Conservation (phyloP, 2,113 vertebrate genomes). For the Solenodon paradoxus region DNA sequence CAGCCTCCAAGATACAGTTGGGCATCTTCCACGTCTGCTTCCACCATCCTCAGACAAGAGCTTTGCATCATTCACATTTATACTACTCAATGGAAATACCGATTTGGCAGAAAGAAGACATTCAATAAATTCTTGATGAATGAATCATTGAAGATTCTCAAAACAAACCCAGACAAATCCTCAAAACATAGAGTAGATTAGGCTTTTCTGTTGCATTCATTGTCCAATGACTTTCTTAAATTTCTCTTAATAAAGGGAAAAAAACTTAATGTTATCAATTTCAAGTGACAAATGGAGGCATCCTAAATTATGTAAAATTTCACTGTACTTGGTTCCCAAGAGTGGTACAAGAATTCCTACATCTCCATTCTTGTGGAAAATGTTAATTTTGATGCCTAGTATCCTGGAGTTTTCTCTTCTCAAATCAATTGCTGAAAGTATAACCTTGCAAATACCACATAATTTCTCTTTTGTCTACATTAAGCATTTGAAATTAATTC, state of each 20-base stretch:
- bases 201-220: neutral
- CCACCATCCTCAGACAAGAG: accelerated
- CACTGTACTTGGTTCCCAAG: neutral
- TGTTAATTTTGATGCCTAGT: neutral
- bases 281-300: neutral
- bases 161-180: neutral
- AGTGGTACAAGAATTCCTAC: neutral
- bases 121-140: neutral
- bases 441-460: neutral
- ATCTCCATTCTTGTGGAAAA: neutral
- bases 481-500: neutral
- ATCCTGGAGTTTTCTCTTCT: neutral
- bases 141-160: neutral
- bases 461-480: neutral
- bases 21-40: no score
- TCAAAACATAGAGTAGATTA: neutral
- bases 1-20: neutral
- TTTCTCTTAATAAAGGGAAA: neutral
- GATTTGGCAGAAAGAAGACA: neutral
- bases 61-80: neutral
- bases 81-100: neutral
- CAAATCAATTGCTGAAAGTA: neutral
- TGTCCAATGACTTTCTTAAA: neutral
- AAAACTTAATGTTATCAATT: neutral
- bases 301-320: neutral